These are phyloP conservation scores for Acrocephalus kingi DNA, from an alignment of 2,113 vertebrate species.

Conservation along the genomic window DNA sequence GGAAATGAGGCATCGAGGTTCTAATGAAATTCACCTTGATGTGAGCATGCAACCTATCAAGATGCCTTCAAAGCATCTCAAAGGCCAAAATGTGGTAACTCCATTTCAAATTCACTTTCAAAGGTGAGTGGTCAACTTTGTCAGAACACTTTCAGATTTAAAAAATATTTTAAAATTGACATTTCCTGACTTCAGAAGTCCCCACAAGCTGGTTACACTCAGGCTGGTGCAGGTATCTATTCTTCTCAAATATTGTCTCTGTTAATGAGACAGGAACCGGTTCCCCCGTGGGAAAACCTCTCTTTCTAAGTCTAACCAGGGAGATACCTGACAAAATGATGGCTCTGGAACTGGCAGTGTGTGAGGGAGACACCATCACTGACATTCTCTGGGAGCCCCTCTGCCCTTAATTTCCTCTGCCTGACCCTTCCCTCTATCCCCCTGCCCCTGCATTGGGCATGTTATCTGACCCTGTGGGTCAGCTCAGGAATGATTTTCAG, in stretches of 20 bases:
- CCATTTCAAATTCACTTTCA: neutral
- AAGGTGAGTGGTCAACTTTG: neutral
- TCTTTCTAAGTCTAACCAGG: neutral
- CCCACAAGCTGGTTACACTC: neutral
- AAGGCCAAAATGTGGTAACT: neutral
- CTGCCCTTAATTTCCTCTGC: neutral
- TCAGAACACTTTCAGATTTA: neutral
- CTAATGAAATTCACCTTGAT: neutral
- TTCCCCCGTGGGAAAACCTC: neutral
- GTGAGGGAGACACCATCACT: neutral
- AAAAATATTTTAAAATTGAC: neutral
- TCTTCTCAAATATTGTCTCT: neutral
- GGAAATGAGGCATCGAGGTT: neutral
- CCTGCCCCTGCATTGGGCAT: neutral
- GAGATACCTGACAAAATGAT: neutral
- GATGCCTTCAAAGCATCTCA: neutral
- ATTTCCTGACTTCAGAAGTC: neutral
- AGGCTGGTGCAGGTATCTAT: fast-evolving
- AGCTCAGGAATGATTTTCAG: neutral
- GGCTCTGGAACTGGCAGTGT: neutral
- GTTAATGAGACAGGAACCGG: neutral
- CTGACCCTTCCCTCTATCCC: neutral
- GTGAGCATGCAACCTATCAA: neutral
- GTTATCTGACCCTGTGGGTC: neutral
- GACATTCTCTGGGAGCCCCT: neutral